Percentiles rank a stretch among this genome's conserved stretches.
phyloP scores from a whole-genome alignment of 2,888 invertebrate species.

The Vesta saturnalis region DNA sequence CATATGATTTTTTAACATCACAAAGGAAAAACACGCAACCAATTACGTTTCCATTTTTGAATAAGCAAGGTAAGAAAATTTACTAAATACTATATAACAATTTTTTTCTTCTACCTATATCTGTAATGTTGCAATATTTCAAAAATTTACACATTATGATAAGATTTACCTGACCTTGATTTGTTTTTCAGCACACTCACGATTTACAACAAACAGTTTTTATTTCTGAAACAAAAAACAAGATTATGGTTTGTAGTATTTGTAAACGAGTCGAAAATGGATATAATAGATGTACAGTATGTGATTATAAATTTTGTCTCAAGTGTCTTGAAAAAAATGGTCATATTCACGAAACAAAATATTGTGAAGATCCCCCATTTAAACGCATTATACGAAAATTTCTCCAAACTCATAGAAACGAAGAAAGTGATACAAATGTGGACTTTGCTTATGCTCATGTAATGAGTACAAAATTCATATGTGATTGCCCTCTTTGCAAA shows the following conservation, averaged over 20 bases:
- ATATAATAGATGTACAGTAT: background rate
- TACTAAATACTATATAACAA: background rate
- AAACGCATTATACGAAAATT: background rate
- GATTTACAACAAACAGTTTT: background rate
- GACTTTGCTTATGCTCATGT: slow-evolving; percentile 5
- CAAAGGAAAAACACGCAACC: background rate
- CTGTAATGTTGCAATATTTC: slow-evolving; percentile 1
- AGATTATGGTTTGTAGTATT: slow-evolving; percentile 11
- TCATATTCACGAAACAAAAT: slow-evolving; percentile 16
- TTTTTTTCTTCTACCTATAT: background rate
- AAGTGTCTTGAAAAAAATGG: background rate
- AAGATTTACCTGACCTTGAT: slow-evolving; percentile 14
- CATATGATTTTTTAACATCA: too few relatives aligned
- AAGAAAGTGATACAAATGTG: background rate
- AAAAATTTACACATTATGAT: background rate
- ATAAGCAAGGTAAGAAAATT: background rate
- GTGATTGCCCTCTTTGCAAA: slow-evolving; percentile 17
- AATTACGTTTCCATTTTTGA: background rate
- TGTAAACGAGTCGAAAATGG: slow-evolving; percentile 1
- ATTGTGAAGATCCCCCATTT: background rate
- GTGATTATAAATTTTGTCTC: slow-evolving; percentile 5
- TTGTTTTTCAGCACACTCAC: slow-evolving; percentile 19
- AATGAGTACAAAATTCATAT: background rate
- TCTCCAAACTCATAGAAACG: background rate
- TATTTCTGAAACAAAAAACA: background rate